Conservation (phyloP, 2,888 invertebrate genomes). For the Didymodactylos carnosus region DNA sequence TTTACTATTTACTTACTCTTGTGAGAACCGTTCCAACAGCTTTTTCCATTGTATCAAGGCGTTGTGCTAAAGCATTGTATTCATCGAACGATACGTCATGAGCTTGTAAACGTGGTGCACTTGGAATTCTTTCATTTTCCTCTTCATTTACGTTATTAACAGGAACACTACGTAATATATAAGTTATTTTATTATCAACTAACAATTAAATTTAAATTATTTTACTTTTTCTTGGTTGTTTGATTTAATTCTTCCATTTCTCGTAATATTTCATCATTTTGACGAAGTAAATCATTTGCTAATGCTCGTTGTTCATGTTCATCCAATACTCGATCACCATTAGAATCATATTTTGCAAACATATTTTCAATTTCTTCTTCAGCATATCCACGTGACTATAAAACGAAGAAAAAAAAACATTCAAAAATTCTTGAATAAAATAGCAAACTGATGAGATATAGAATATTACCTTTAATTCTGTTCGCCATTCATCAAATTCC, state of each 20-base stretch:
- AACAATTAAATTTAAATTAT: not conserved
- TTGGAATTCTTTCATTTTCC: not conserved
- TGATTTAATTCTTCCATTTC: constrained; percentile 5
- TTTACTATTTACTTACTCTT: constrained; percentile 1
- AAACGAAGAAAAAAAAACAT: not conserved
- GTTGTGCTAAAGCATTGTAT: constrained; percentile 18
- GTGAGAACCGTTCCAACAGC: constrained; percentile 26
- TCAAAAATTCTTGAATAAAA: not conserved
- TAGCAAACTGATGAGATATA: too few species aligned
- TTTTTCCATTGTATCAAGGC: constrained; percentile 30
- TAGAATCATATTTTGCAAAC: constrained; percentile 15
- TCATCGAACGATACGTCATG: constrained; percentile 7
- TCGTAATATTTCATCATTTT: constrained; percentile 16
- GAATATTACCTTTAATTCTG: constrained; percentile 27
- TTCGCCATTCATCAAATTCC: constrained; percentile 27
- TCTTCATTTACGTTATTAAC: not conserved
- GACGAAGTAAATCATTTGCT: constrained; percentile 28
- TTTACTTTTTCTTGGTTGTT: not conserved
- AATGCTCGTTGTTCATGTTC: constrained; percentile 28
- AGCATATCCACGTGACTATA: constrained; percentile 36
- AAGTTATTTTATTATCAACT: not conserved
- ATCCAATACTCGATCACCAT: constrained; percentile 24
- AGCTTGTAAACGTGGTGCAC: not conserved
- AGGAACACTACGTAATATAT: not conserved
- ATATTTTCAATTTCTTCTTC: constrained; percentile 34